Evolutionary conservation across 2,888 invertebrate species (phyloP).

Genomic region (Polietes domitor): DNA sequence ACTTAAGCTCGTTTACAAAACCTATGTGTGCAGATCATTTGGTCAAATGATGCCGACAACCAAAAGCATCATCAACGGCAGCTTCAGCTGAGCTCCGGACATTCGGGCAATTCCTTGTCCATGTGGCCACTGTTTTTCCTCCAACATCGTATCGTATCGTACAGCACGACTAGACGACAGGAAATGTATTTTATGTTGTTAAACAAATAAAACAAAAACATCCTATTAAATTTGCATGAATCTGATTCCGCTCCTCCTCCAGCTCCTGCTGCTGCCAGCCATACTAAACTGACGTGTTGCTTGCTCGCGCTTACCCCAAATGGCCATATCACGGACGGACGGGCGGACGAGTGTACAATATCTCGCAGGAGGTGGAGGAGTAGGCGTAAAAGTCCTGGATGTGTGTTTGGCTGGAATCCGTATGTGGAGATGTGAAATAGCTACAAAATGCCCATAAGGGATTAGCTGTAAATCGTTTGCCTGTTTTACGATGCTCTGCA

Average conservation of each 20-base stretch:
- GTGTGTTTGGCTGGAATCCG: slow-evolving; percentile 28
- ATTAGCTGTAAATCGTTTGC: slow-evolving; percentile 77
- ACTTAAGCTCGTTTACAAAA: slow-evolving; percentile 10
- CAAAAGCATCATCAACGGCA: background rate
- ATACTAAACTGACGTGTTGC: slow-evolving; percentile 71
- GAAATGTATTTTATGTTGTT: slow-evolving; percentile 79
- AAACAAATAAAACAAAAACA: slow-evolving; percentile 66
- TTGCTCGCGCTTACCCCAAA: slow-evolving; percentile 54
- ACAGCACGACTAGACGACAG: slow-evolving; percentile 75
- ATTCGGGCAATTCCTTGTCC: background rate
- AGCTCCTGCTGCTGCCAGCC: slow-evolving; percentile 40
- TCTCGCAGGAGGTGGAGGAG: too few relatives aligned
- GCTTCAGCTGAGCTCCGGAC: slow-evolving; percentile 44
- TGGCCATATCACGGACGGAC: slow-evolving; percentile 42
- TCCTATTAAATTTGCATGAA: slow-evolving; percentile 80
- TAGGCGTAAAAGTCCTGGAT: too few relatives aligned
- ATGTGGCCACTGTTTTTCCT: background rate
- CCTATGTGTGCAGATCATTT: slow-evolving; percentile 38
- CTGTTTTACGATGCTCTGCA: slow-evolving; percentile 56
- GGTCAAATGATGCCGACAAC: slow-evolving; percentile 12
- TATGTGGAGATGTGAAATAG: slow-evolving; percentile 62
- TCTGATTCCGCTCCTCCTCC: slow-evolving; percentile 61
- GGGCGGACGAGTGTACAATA: background rate
- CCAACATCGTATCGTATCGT: slow-evolving; percentile 2
- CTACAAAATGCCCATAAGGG: slow-evolving; percentile 80